Conservation (phyloP, 2,797 vertebrate species). For the Sebastes jordani region DNA sequence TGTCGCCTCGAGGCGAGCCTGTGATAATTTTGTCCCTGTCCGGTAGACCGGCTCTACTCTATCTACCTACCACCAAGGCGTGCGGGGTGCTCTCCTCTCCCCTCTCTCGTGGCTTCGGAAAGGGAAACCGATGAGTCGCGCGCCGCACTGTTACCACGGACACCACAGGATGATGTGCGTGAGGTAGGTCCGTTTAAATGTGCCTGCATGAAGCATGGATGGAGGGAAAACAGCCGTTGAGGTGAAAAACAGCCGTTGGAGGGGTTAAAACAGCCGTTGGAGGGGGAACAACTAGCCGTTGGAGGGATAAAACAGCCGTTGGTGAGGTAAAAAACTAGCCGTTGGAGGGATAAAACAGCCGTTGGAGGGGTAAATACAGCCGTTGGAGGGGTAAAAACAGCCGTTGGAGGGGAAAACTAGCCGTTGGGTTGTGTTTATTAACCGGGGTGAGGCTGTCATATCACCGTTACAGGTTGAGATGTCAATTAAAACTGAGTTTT, state of each 20-base stretch:
- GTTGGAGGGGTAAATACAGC: no score
- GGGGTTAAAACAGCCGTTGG: no score
- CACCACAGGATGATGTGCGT: slow-evolving; percentile 49
- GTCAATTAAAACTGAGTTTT: background rate
- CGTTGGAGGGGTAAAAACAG: no score
- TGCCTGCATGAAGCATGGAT: background rate
- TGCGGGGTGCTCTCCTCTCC: slow-evolving; percentile 28
- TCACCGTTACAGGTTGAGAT: slow-evolving; percentile 5
- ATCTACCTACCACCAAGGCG: slow-evolving; percentile 41
- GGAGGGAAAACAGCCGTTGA: background rate
- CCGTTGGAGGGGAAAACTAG: no score
- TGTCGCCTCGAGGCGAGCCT: slow-evolving; percentile 64
- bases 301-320: no score
- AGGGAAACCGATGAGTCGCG: slow-evolving; percentile 60
- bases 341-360: no score
- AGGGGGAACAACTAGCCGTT: background rate
- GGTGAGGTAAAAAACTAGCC: no score
- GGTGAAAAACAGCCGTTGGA: no score
- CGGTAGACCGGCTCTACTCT: slow-evolving; percentile 46
- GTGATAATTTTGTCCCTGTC: slow-evolving; percentile 63
- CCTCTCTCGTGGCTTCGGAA: slow-evolving; percentile 26
- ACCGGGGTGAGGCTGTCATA: background rate
- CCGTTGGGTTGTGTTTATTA: background rate
- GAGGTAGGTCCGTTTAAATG: slow-evolving; percentile 66
- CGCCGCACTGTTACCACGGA: slow-evolving; percentile 56